These are phyloP conservation scores for Allolobophora icterica DNA, from an alignment of 2,888 invertebrate genomes.

Conservation along the genomic window DNA sequence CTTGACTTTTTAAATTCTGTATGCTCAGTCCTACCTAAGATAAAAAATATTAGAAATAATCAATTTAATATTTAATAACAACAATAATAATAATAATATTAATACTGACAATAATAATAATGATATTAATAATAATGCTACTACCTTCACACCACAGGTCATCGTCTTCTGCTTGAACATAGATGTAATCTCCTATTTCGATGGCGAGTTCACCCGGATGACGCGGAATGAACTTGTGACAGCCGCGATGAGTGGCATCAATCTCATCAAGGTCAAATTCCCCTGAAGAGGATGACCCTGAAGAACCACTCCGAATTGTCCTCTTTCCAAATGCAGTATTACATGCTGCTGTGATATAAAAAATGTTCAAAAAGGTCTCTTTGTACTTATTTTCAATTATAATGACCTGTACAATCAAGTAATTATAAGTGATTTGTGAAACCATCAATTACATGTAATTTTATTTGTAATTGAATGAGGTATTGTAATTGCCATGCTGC, in stretches of 20 bases:
- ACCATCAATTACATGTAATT: no score
- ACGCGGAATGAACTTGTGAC: slow-evolving; percentile 93
- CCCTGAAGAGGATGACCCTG: neutral
- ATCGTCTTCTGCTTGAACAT: slow-evolving; percentile 84
- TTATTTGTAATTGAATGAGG: no score
- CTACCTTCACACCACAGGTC: slow-evolving; percentile 95
- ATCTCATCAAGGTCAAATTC: slow-evolving; percentile 74
- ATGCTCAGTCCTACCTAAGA: no score
- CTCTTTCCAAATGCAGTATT: neutral
- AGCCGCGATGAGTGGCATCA: slow-evolving; percentile 91
- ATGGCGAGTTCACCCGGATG: slow-evolving; percentile 94
- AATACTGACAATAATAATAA: no score
- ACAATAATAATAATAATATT: no score
- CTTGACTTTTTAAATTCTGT: no score
- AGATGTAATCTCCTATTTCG: slow-evolving; percentile 95
- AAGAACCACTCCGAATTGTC: neutral
- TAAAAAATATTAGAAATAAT: no score
- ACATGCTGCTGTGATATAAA: neutral
- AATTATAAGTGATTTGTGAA: no score
- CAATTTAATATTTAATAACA: no score
- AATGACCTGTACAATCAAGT: no score
- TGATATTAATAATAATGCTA: neutral
- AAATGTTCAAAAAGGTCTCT: neutral
- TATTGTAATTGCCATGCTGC: no score
- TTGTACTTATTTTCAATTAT: no score